Conservation (phyloP, 2,888 invertebrate genomes). For the Pardosa pseudoannulata region DNA sequence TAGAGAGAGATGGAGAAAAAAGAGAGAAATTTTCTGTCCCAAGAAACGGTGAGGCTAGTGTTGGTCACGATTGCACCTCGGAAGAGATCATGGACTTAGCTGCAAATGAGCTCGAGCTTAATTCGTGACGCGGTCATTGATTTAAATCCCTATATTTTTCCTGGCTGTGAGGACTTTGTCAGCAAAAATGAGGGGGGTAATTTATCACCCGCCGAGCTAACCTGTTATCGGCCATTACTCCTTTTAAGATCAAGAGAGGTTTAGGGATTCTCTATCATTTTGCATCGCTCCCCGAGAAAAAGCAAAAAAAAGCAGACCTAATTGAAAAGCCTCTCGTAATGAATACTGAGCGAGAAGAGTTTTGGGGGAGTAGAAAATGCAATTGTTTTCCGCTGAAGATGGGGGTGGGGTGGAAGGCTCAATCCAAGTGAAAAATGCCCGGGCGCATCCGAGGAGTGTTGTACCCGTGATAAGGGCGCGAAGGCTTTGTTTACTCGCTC, state of each 20-base stretch:
- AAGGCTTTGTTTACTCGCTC: slow-evolving; percentile 52
- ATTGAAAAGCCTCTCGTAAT: slow-evolving; percentile 58
- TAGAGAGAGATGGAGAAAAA: slow-evolving; percentile 24
- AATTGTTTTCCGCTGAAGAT: slow-evolving; percentile 38
- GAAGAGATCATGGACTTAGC: slow-evolving; percentile 43
- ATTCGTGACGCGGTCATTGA: slow-evolving; percentile 66
- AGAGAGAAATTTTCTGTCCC: background rate
- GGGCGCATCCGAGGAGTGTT: slow-evolving; percentile 54
- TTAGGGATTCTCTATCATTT: slow-evolving; percentile 26
- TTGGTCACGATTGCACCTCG: slow-evolving; percentile 48
- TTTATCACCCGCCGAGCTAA: slow-evolving; percentile 55
- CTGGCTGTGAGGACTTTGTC: slow-evolving; percentile 54
- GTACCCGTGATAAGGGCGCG: slow-evolving; percentile 44
- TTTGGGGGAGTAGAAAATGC: slow-evolving; percentile 11
- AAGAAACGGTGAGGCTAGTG: slow-evolving; percentile 10
- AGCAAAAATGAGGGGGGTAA: slow-evolving; percentile 46
- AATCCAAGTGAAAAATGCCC: slow-evolving; percentile 38
- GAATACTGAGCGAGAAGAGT: slow-evolving; percentile 40
- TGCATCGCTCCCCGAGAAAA: background rate
- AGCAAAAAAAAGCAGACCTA: slow-evolving; percentile 9
- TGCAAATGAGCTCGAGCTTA: slow-evolving; percentile 56
- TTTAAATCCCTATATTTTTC: slow-evolving; percentile 34
- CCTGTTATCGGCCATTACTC: slow-evolving; percentile 68
- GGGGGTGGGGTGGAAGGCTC: slow-evolving; percentile 18
- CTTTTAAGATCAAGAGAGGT: slow-evolving; percentile 20